Conservation (phyloP, 2,797 vertebrate species). For the Champsocephalus esox region DNA sequence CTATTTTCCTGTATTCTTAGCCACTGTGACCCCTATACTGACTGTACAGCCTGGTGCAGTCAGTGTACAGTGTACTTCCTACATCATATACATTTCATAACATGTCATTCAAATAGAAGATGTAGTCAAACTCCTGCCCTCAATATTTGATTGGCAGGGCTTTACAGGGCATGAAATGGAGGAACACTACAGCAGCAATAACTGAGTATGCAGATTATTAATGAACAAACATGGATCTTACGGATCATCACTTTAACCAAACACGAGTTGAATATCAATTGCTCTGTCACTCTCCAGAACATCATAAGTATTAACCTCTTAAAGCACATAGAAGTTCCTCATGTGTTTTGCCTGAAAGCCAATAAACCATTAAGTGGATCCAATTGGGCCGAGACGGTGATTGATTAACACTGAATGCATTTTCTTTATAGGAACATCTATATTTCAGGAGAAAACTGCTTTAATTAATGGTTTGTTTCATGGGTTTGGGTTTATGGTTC, state of each 20-base stretch:
- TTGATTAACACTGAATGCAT: conserved; percentile 14
- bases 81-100: not conserved
- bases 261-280: too few relatives aligned
- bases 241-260: too few relatives aligned
- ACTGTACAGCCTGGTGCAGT: not conserved
- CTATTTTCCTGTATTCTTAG: too few relatives aligned
- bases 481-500: conserved; percentile 29
- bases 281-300: too few relatives aligned
- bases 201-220: too few relatives aligned
- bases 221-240: too few relatives aligned
- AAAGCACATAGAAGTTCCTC: too few relatives aligned
- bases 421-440: conserved; percentile 27
- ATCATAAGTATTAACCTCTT: too few relatives aligned
- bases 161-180: too few relatives aligned
- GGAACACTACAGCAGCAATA: too few relatives aligned
- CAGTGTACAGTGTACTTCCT: not conserved
- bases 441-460: conserved; percentile 34
- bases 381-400: not conserved
- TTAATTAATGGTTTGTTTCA: conserved; percentile 45
- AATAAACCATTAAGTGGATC: conserved; percentile 6
- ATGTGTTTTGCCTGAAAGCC: too few relatives aligned
- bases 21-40: not conserved
- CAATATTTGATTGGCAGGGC: not conserved
- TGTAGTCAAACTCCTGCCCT: not conserved
- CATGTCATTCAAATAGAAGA: not conserved